A percentile compares a stretch with the other conserved stretches of the same genome.
phyloP scores from a whole-genome alignment of 2,888 invertebrate species.

The Acanthacorydalis orientalis region DNA sequence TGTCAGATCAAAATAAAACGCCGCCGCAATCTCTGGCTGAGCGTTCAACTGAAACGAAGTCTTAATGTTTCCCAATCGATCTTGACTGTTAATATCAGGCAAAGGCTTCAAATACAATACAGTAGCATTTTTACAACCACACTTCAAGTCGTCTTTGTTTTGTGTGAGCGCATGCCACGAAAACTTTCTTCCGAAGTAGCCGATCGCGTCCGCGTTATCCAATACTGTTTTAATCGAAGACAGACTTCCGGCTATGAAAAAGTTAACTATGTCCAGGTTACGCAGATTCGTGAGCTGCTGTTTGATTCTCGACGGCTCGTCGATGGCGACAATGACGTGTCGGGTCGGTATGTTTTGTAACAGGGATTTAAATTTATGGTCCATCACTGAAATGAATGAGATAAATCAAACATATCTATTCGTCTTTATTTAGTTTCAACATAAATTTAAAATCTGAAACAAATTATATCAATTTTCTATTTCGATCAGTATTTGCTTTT shows the following conservation, averaged over 20 bases:
- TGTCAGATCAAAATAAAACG: slow-evolving; percentile 79
- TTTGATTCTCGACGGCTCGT: slow-evolving; percentile 34
- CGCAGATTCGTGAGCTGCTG: slow-evolving; percentile 55
- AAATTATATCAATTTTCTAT: slow-evolving; percentile 7
- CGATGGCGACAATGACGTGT: slow-evolving; percentile 64
- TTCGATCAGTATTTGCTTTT: slow-evolving; percentile 2
- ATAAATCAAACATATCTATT: too few species aligned
- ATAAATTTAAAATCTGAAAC: not conserved
- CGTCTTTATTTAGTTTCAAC: too few species aligned
- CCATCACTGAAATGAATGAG: slow-evolving; percentile 48
- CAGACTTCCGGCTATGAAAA: slow-evolving; percentile 65
- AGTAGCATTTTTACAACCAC: slow-evolving; percentile 60
- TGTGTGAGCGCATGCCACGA: slow-evolving; percentile 77
- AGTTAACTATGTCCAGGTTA: slow-evolving; percentile 76
- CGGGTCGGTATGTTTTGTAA: slow-evolving; percentile 79
- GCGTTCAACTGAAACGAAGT: slow-evolving; percentile 55
- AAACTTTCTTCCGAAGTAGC: slow-evolving; percentile 67
- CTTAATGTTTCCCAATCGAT: slow-evolving; percentile 49
- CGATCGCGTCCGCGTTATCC: slow-evolving; percentile 51
- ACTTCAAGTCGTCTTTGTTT: slow-evolving; percentile 54
- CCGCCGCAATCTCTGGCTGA: slow-evolving; percentile 59
- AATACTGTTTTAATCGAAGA: slow-evolving; percentile 52
- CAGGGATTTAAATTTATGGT: slow-evolving; percentile 83
- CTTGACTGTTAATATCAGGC: slow-evolving; percentile 48
- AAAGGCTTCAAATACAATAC: slow-evolving; percentile 59